Percentiles rank a stretch among this genome's conserved stretches.
Evolutionary conservation across 2,113 vertebrate species (phyloP).

Genomic region (Vidua macroura): DNA sequence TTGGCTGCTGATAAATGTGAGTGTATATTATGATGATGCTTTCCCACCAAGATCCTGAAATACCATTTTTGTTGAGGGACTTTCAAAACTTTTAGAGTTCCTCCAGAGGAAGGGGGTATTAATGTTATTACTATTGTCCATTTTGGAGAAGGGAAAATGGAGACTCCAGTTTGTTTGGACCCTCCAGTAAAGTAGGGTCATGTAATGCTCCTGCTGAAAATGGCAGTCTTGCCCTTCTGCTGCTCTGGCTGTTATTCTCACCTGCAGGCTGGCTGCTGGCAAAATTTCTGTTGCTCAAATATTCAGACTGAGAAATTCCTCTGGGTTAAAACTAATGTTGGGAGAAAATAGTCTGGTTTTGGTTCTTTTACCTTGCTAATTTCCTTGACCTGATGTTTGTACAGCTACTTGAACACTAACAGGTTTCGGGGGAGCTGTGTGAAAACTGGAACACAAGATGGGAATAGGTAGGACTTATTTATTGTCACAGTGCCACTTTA

Average conservation of each 20-base stretch:
- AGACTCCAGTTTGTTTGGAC: neutral
- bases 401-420: neutral
- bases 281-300: neutral
- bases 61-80: neutral
- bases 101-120: neutral
- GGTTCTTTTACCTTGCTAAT: neutral
- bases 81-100: neutral
- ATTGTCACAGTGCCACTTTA: neutral
- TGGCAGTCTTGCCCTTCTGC: neutral
- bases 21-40: neutral
- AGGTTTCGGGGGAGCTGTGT: neutral
- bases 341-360: neutral
- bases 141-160: neutral
- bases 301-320: neutral
- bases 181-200: neutral
- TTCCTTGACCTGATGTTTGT: neutral
- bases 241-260: neutral
- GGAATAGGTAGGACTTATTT: neutral
- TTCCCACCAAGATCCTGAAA: neutral
- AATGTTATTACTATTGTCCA: rapidly evolving
- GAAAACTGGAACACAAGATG: neutral
- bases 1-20: neutral
- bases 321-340: neutral
- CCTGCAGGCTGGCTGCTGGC: neutral
- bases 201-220: neutral